phyloP scores from a whole-genome alignment of 2,797 vertebrate species.

The Halcyon chelicuti region DNA sequence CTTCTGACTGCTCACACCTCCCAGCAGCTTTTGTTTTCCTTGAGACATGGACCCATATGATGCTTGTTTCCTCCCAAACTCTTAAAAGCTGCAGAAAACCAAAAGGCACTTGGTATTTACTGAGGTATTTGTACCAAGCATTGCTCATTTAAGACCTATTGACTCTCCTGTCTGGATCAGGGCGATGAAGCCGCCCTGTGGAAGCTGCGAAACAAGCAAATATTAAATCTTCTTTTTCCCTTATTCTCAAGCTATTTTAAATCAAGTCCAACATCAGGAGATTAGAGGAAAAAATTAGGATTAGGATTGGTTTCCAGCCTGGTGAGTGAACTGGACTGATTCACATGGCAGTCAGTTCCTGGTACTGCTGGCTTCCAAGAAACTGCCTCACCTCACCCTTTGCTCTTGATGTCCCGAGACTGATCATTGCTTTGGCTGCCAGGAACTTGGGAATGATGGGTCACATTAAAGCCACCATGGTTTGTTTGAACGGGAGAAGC shows the following conservation, averaged over 20 bases:
- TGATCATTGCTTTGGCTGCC: not conserved
- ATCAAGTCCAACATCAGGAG: not conserved
- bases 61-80: not conserved
- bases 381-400: not conserved
- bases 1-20: not conserved
- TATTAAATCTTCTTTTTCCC: not conserved
- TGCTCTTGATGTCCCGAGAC: not conserved
- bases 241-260: not conserved
- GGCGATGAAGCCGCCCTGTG: not conserved
- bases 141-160: not conserved
- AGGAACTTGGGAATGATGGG: not conserved
- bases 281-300: not conserved
- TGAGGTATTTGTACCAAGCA: not conserved
- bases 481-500: not conserved
- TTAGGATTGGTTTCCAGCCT: not conserved
- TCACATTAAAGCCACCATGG: not conserved
- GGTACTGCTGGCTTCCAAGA: not conserved
- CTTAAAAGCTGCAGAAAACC: not conserved
- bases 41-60: not conserved
- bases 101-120: not conserved
- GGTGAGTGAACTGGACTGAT: not conserved
- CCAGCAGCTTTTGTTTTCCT: not conserved
- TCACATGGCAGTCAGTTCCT: not conserved
- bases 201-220: not conserved
- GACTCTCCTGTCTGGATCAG: not conserved